These are phyloP conservation scores for Junonia oenone DNA, from an alignment of 2,888 invertebrate species.

Conservation along the genomic window DNA sequence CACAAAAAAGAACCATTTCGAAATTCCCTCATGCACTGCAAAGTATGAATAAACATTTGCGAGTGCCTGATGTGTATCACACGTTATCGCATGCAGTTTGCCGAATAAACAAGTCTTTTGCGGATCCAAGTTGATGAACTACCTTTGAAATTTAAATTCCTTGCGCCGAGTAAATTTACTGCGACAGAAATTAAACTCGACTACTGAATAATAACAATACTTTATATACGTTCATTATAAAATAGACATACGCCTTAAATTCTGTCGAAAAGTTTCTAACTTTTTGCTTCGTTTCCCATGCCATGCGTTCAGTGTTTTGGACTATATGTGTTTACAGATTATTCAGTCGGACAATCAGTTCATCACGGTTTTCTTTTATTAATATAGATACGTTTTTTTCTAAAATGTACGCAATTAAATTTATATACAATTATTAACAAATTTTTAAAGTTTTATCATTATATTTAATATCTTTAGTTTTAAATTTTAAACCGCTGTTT, in stretches of 20 bases:
- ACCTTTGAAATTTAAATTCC: conserved; percentile 41
- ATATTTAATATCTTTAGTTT: no score
- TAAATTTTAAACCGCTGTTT: not conserved
- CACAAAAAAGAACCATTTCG: conserved; percentile 25
- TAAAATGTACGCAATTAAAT: no score
- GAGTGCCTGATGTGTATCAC: conserved; percentile 34
- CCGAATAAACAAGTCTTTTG: conserved; percentile 37
- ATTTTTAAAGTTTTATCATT: no score
- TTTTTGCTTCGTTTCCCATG: no score
- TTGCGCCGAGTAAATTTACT: conserved; percentile 27
- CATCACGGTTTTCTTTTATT: no score
- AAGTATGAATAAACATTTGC: conserved; percentile 37
- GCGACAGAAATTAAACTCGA: conserved; percentile 3
- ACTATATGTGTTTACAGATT: no score
- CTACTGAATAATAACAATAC: conserved; percentile 6
- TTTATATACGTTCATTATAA: not conserved
- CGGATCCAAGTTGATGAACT: conserved; percentile 33
- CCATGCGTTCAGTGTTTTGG: no score
- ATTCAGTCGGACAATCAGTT: no score
- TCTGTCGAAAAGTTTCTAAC: no score
- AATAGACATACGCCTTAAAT: not conserved
- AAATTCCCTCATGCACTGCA: conserved; percentile 33
- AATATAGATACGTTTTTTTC: no score
- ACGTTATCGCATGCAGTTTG: conserved; percentile 45
- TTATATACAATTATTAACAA: no score